A percentile compares a stretch with the other conserved stretches of the same genome.
Conservation (phyloP, 2,888 invertebrate species). For the Herminia tarsipennalis region DNA sequence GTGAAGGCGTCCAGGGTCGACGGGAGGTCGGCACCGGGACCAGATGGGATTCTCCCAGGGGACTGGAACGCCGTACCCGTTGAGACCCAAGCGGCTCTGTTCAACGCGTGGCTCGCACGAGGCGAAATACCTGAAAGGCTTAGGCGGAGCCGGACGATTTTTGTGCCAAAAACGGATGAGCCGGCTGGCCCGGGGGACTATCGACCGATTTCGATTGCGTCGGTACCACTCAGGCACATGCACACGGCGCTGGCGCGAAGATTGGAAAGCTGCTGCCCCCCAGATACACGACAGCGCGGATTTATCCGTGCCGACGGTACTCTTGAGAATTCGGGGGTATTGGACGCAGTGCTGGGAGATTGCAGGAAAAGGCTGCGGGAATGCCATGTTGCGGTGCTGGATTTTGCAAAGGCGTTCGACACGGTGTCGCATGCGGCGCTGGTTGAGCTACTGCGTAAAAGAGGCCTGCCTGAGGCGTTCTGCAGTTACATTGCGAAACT, state of each 20-base stretch:
- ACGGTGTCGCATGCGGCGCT: no score
- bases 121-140: conserved; percentile 13
- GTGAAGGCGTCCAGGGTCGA: conserved; percentile 2
- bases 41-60: conserved; percentile 1
- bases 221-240: conserved; percentile 40
- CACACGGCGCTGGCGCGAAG: conserved; percentile 40
- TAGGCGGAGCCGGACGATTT: conserved; percentile 13
- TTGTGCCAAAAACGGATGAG: conserved; percentile 13
- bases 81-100: conserved; percentile 16
- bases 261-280: conserved; percentile 30
- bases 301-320: conserved; percentile 62
- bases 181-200: conserved; percentile 43
- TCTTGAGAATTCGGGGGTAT: conserved; percentile 53
- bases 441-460: no score
- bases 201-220: conserved; percentile 35
- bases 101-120: conserved; percentile 9
- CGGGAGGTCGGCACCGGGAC: conserved; percentile 8
- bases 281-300: conserved; percentile 36
- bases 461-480: no score
- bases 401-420: no score
- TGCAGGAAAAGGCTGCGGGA: conserved; percentile 31
- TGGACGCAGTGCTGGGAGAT: conserved; percentile 42
- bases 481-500: no score
- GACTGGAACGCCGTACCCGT: background rate
- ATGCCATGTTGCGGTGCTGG: conserved; percentile 62